Conservation (phyloP, 2,113 vertebrate genomes). For the Gasterosteus nipponicus region DNA sequence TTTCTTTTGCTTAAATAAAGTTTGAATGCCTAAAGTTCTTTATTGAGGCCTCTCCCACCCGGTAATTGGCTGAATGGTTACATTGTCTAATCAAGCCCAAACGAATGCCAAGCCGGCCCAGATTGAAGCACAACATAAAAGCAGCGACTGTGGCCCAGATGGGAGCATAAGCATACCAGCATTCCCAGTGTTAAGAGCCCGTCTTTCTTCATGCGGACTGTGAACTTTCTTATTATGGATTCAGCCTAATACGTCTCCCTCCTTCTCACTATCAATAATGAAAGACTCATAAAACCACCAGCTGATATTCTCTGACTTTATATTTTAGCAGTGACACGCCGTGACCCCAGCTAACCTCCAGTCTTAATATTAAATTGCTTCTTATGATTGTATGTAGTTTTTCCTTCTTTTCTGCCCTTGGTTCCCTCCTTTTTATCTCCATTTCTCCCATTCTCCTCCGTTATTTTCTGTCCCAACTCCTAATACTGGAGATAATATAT, state of each 20-base stretch:
- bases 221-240: slow-evolving; percentile 70
- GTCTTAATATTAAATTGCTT: slow-evolving; percentile 77
- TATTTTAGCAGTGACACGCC: slow-evolving; percentile 70
- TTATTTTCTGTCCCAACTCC: slow-evolving; percentile 41
- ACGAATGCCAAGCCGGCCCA: slow-evolving; percentile 24
- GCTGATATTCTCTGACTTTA: slow-evolving; percentile 71
- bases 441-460: slow-evolving; percentile 3
- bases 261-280: slow-evolving; percentile 76
- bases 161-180: slow-evolving; percentile 35
- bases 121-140: slow-evolving; percentile 22
- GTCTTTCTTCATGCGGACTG: slow-evolving; percentile 43
- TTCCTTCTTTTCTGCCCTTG: slow-evolving; percentile 46
- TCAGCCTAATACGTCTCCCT: slow-evolving; percentile 70
- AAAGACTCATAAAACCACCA: slow-evolving; percentile 74
- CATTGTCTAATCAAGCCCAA: slow-evolving; percentile 47
- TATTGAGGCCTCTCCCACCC: not conserved
- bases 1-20: not conserved
- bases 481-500: slow-evolving; percentile 72
- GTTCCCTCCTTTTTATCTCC: slow-evolving; percentile 25
- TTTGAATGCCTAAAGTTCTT: not conserved
- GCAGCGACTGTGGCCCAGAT: slow-evolving; percentile 41
- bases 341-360: slow-evolving; percentile 70
- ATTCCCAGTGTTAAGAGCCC: slow-evolving; percentile 45
- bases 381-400: slow-evolving; percentile 66
- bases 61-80: slow-evolving; percentile 37